Base-by-base conservation (phyloP, 2,797 vertebrate genomes). In the Clarias pachynema region DNA sequence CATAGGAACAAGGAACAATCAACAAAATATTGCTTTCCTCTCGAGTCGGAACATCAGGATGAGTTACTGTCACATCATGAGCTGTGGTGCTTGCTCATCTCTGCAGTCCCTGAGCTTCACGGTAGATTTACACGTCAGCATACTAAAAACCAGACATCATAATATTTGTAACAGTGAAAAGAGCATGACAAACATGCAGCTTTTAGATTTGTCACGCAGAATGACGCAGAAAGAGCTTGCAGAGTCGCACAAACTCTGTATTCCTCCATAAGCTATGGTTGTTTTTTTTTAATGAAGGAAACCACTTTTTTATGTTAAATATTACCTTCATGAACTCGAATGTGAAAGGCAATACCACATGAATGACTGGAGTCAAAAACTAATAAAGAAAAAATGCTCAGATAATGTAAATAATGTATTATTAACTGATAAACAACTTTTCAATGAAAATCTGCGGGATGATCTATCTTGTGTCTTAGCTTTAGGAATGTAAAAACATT, bases 1-100 rank as follows among this genome's bases (percentile, higher is more conserved):
- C 74, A 83, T 59, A 72, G 75, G 44, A 83, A 83, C 75, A 59
- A 53, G 24, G 40, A 73, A 37, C 53, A 34, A 56, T 82, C 37
- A 37, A 34, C 82, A 34, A 65, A 29, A 65, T n/a, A 65, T 75
- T 29, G 6, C n/a, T 16, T 24, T 56, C 31, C 72, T 49, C 57
- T 31, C 44, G 18, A 74, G 59, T 14, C 22, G 37, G 37, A 44
- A 24, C 34, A 63, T 75, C 40, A 65, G 44, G 66, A 44, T n/a
- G 37, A 24, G 24, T 26, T 53, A 29, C 24, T 74, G n/a, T 74
- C n/a, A 74, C 3, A 53, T 44, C 72, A 53, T 40, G 37, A n/a
- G 37, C 10, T 40, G 59, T 75, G 68, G 60, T 20, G 81, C 57
- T 31, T 59, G 18, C 4, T 20, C 4, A 40, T 79, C 78, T 73